phyloP scores from a whole-genome alignment of 2,888 invertebrate genomes.

The Troglohyphantes excavatus region DNA sequence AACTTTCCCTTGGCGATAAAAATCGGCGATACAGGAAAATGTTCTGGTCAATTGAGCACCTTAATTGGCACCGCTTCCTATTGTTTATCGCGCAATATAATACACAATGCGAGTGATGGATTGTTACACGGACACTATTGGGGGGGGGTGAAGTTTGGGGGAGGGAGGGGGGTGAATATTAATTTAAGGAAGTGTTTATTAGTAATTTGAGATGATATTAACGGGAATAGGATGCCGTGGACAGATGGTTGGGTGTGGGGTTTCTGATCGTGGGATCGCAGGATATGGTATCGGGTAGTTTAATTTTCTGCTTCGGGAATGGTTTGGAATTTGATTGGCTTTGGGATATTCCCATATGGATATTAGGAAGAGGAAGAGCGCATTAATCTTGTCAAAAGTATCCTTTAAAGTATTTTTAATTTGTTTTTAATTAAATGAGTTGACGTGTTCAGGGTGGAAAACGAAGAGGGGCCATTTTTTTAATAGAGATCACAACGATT shows the following conservation, averaged over 20 bases:
- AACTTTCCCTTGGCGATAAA: constrained; percentile 58
- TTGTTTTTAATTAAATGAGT: no score
- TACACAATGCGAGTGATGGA: constrained; percentile 48
- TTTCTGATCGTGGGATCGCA: neutral
- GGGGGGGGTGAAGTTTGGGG: neutral
- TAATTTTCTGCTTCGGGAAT: neutral
- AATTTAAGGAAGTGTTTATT: constrained; percentile 76
- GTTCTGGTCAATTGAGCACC: constrained; percentile 73
- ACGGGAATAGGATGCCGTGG: constrained; percentile 1
- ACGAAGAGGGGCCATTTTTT: no score
- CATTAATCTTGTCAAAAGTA: no score
- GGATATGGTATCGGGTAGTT: neutral
- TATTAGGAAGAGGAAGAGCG: no score
- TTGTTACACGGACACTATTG: constrained; percentile 10
- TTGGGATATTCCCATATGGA: no score
- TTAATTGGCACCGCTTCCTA: constrained; percentile 67
- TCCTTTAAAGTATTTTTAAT: no score
- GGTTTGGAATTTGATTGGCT: neutral
- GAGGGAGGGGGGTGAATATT: constrained; percentile 56
- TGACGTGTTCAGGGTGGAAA: no score
- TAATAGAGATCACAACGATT: no score
- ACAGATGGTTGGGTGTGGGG: constrained; percentile 43
- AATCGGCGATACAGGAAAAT: constrained; percentile 71
- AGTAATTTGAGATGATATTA: constrained; percentile 75
- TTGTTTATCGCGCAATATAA: constrained; percentile 51